Base-by-base conservation (phyloP, 1,140 invertebrate genomes). In the Brachionus angularis region DNA sequence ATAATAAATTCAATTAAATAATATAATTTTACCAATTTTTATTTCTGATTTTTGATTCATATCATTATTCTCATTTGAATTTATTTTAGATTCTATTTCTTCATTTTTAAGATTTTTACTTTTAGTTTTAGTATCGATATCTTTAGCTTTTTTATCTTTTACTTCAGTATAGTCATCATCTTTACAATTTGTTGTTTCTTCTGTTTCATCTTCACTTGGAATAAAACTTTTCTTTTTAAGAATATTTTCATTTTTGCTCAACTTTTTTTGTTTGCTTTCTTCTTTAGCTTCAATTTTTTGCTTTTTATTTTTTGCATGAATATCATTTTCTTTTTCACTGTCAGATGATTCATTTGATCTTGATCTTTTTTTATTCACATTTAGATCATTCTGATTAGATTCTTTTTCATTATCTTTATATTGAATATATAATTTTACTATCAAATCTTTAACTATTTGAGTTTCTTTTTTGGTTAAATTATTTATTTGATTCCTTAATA, bases 381-480 rank as follows among this genome's bases (percentile, higher is more conserved):
- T 61, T 29, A 33, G 5, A 5, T 64, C 27, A 42, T 47, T 27
- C 12, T 64, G 18, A 29, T 29, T 44, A 27, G 3, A 16, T 7
- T 64, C 61, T 23, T n/a, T 31, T 46, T 64, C 33, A 42, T 33
- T n/a, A 16, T 29, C 39, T 44, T 67, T 39, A 44, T 67, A 67
- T 3, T 46, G 23, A 23, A 67, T 25, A 14, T 67, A 67, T 16
- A 67, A 47, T 4, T 67, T 36, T 16, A 67, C 31, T 0, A 49
- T 29, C 16, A 67, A 34, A 27, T 67, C 47, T 47, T 67, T 67
- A 5, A 67, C 42, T 18, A 50, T 31, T 49, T 67, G 27, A 33
- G 14, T 29, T 16, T 67, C 62, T 10, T 23, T 16, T 34, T 46
- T 47, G 31, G 27, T 47, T 21, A 67, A 36, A 33, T n/a, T 50